Base-by-base conservation (phyloP, 1,140 invertebrate genomes). In the Hypsibius dujardini region DNA sequence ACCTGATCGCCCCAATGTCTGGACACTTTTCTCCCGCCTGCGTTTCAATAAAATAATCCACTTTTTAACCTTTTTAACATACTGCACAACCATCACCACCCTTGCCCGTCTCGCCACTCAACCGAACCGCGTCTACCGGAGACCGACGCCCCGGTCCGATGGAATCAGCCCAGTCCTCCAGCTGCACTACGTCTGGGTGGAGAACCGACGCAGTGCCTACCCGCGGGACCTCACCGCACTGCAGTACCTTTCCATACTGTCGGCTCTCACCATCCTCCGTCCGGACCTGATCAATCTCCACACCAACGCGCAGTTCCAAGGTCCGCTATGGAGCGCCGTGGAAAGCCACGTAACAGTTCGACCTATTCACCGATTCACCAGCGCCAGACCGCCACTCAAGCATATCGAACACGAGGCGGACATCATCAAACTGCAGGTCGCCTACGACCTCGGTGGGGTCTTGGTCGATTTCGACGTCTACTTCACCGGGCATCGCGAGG, bases 391-490 rank as follows among this genome's bases (percentile, higher is more conserved):
- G 62, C 62, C 62, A 67, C 12, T 67, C 42, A 7, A 14, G 62
- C 62, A 67, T 67, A 42, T 67, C 42, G 7, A 67, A 42, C 62
- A 67, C 45, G 7, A 67, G 42, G 62, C 62, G 7, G 62, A 67
- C 45, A 14, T 67, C 3, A 42, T 67, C 42, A 67, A 67, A 42
- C 42, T 67, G 3, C 7, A 67, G 3, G 62, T 67, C 12, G 62
- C 62, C 42, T 67, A 67, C 42, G 42, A 67, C 7, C 12, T 42
- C 3, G 62, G 62, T 42, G 62, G 62, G 62, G 12, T 67, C 42
- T 67, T 67, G 3, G 62, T 42, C 42, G 62, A 67, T 42, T 67
- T 67, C 62, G 62, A 67, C 45, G 42, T 67, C 3, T 67, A 67
- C 42, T 67, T 67, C 62, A 67, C 62, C 62, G 62, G 62, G 3